Conservation (phyloP, 2,113 vertebrate genomes). For the Lamprologus lemairii region DNA sequence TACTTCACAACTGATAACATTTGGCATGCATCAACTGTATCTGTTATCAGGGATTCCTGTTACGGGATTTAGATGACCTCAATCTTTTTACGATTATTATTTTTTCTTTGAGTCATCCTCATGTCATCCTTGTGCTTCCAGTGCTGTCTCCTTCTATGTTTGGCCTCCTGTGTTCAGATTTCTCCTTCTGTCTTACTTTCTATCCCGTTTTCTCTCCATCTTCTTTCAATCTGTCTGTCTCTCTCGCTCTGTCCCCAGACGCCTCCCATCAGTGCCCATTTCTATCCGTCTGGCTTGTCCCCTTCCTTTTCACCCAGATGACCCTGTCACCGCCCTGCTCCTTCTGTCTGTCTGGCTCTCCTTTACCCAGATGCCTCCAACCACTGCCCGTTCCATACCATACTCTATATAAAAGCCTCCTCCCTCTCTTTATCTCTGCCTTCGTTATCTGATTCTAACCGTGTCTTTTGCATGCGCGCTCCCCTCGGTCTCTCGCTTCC, state of each 20-base stretch:
- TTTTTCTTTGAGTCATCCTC: not conserved
- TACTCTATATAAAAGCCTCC: not conserved
- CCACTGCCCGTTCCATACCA: not conserved
- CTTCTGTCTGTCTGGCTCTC: conserved; percentile 55
- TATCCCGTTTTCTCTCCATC: not conserved
- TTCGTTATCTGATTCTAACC: conserved; percentile 32
- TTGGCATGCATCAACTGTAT: not conserved
- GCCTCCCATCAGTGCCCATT: conserved; percentile 39
- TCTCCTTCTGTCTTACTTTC: not conserved
- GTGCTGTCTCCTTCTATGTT: not conserved
- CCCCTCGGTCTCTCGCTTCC: conserved; percentile 15
- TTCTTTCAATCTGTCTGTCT: not conserved
- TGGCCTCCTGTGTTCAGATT: not conserved
- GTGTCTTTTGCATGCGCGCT: not conserved
- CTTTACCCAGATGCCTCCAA: conserved; percentile 24
- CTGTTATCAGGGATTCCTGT: not conserved
- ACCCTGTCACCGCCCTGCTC: conserved; percentile 44
- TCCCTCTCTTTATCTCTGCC: not conserved
- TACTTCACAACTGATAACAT: not conserved
- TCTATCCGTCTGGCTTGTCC: conserved; percentile 54
- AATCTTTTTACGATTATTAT: not conserved
- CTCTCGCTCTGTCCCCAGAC: conserved; percentile 15
- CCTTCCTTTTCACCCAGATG: conserved; percentile 54
- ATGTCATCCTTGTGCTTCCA: not conserved
- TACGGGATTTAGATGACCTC: not conserved